Evolutionary conservation across 2,888 invertebrate species (phyloP).

Genomic region (Drosophila tanythrix): DNA sequence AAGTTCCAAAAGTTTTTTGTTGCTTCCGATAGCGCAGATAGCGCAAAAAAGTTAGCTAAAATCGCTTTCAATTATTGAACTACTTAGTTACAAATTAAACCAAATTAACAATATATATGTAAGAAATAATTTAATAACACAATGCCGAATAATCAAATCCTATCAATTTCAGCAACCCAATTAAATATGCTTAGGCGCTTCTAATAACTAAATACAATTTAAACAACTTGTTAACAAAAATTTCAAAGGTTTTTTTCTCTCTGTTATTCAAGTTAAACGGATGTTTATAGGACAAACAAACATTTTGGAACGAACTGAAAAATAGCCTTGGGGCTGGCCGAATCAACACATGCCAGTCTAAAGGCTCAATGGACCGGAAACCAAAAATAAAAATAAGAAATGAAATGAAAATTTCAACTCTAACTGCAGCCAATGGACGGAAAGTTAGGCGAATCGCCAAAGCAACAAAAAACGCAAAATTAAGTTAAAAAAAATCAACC

Average conservation of each 20-base stretch:
- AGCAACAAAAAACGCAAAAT: slow-evolving; percentile 17
- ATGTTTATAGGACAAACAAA: slow-evolving; percentile 50
- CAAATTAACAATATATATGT: not conserved
- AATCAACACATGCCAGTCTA: slow-evolving; percentile 44
- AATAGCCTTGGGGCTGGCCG: slow-evolving; percentile 28
- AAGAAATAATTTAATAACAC: not conserved
- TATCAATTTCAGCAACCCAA: not conserved
- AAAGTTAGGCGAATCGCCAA: slow-evolving; percentile 37
- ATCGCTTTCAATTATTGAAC: not conserved
- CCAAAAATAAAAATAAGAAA: slow-evolving; percentile 15
- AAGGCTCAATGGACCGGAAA: slow-evolving; percentile 33
- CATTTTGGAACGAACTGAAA: slow-evolving; percentile 12
- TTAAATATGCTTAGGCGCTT: not conserved
- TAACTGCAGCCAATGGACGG: slow-evolving; percentile 56
- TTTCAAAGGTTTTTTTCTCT: too few species aligned
- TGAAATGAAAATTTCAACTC: slow-evolving; percentile 31
- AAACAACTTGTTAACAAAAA: not conserved
- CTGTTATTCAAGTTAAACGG: slow-evolving; percentile 14
- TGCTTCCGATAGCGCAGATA: too few species aligned
- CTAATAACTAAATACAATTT: not conserved
- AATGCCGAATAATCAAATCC: not conserved
- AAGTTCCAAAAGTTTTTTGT: not conserved
- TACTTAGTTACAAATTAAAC: not conserved
- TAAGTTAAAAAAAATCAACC: slow-evolving; percentile 2
- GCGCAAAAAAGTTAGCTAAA: not conserved